phyloP scores from a whole-genome alignment of 2,888 invertebrate species.

The Archaeoteleia sp. region DNA sequence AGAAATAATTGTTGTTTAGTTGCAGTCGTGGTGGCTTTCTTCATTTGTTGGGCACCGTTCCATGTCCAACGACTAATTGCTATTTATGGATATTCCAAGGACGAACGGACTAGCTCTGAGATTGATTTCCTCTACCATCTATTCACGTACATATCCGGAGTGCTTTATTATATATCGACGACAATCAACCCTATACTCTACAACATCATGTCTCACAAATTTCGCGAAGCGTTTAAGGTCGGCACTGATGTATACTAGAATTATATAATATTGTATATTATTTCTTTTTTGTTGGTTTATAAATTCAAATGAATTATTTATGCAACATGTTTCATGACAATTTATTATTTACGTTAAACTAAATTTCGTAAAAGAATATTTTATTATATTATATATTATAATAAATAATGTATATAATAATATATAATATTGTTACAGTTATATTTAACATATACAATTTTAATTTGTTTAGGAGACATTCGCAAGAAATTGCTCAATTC shows the following conservation, averaged over 20 bases:
- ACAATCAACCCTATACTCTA: slow-evolving; percentile 95
- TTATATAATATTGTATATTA: too few relatives aligned
- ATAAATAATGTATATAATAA: too few relatives aligned
- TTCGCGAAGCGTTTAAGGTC: slow-evolving; percentile 95
- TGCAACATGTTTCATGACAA: too few relatives aligned
- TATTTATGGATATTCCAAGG: slow-evolving; percentile 80
- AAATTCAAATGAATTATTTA: too few relatives aligned
- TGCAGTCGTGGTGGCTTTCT: slow-evolving; percentile 92
- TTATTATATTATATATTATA: too few relatives aligned
- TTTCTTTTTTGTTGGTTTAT: too few relatives aligned
- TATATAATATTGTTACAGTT: too few relatives aligned
- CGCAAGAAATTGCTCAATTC: slow-evolving; percentile 74
- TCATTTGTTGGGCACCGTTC: slow-evolving; percentile 94
- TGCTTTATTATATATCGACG: slow-evolving; percentile 93
- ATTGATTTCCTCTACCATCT: slow-evolving; percentile 80
- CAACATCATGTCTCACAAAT: slow-evolving; percentile 96
- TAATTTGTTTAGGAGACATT: slow-evolving; percentile 79
- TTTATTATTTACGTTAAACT: too few relatives aligned
- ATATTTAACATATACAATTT: slow-evolving; percentile 4
- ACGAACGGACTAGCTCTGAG: slow-evolving; percentile 65
- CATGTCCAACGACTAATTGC: slow-evolving; percentile 92
- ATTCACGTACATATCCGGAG: slow-evolving; percentile 89
- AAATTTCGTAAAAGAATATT: too few relatives aligned
- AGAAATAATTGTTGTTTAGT: slow-evolving; percentile 77
- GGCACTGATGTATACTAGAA: too few relatives aligned